Evolutionary conservation across 1,140 invertebrate species (phyloP), one percentile per base, ranked within the genome.

Genomic region (Lycorma delicatula): DNA sequence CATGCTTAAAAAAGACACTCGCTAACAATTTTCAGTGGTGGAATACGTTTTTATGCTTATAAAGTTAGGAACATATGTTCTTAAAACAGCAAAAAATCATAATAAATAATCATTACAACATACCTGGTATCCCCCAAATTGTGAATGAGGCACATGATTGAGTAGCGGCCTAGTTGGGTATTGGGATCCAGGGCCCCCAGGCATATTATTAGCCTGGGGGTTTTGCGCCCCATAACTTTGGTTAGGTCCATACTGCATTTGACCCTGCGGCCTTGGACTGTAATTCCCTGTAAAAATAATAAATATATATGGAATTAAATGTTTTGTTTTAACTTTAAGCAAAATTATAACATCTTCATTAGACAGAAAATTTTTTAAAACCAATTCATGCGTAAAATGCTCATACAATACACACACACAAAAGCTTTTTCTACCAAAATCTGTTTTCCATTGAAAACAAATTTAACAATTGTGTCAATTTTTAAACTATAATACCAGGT

Each of bases 241-340:
- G 67, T 69, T 63, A 66, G 74, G 70, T 67, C 67, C 64, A 29
- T 65, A 68, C 58, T 64, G 65, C 64, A 71, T 69, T 47, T 67
- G 65, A 41, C 68, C 75, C 60, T 77, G 77, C 13, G 79, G 75
- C 56, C 79, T 72, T 54, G 79, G 75, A 57, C 78, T 72, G 65
- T 82, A 82, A 60, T 73, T 77, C 44, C 76, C 77, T 72, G 57
- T 6, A 60, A 59, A 52, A 57, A 56, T 46, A 49, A 2, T 20
- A 12, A 34, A 53, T 13, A 4, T n/a, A n/a, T n/a, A n/a, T n/a
- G n/a, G n/a, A 22, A 6, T 25, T 25, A 22, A 9, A 23, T 6
- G 7, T 50, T 7, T 5, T 22, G 18, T 22, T 26, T n/a, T n/a
- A n/a, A n/a, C n/a, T n/a, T n/a, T n/a, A n/a, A n/a, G n/a, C n/a